These are phyloP conservation scores for Thecophora atra DNA, from an alignment of 2,888 invertebrate genomes.

Conservation along the genomic window DNA sequence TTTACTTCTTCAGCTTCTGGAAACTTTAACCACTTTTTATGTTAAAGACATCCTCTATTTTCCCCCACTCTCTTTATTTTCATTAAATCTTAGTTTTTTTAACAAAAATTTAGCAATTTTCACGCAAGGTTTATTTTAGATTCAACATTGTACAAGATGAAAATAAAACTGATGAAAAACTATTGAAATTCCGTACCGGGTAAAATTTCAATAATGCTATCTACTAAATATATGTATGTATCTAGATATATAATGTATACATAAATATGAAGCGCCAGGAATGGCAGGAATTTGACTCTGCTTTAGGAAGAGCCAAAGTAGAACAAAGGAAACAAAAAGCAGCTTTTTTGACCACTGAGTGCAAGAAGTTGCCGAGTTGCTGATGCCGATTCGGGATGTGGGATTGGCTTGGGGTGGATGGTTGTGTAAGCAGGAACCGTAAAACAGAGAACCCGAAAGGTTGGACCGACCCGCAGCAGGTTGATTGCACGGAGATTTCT, in stretches of 20 bases:
- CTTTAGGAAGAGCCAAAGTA: neutral
- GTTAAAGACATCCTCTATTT: too few relatives aligned
- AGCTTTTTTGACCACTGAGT: neutral
- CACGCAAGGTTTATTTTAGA: neutral
- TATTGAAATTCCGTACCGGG: slow-evolving; percentile 12
- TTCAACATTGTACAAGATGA: neutral
- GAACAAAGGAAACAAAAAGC: neutral
- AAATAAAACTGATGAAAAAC: slow-evolving; percentile 23
- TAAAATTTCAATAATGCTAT: neutral
- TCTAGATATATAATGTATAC: neutral
- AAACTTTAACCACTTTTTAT: too few relatives aligned
- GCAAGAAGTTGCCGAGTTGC: neutral
- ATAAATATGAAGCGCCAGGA: neutral
- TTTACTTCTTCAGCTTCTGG: too few relatives aligned
- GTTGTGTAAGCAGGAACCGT: neutral
- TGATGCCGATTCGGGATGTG: neutral
- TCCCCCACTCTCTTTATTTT: too few relatives aligned
- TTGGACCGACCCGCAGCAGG: slow-evolving; percentile 7
- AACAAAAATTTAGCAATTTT: neutral
- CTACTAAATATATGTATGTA: neutral
- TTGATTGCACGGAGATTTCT: slow-evolving; percentile 15
- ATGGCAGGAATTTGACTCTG: neutral
- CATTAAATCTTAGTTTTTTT: neutral
- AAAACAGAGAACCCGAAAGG: neutral
- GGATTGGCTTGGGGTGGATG: neutral